Evolutionary conservation across 2,113 vertebrate genomes (phyloP).

Genomic region (Semnornis frantzii): DNA sequence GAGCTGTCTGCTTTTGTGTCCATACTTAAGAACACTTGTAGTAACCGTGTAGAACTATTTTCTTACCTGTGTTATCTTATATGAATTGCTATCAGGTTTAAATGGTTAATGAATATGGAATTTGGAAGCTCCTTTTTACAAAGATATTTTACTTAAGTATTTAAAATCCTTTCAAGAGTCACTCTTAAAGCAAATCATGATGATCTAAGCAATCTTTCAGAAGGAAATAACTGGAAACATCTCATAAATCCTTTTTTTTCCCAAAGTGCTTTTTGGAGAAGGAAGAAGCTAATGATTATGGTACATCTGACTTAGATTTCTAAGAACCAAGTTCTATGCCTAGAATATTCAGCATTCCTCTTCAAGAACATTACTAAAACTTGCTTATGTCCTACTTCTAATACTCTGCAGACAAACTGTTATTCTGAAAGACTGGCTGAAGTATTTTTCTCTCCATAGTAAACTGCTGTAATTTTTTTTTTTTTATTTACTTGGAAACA

Average conservation of each 20-base stretch:
- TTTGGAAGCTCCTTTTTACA: not conserved
- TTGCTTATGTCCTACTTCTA: not conserved
- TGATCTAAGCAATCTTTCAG: not conserved
- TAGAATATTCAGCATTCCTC: not conserved
- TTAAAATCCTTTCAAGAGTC: not conserved
- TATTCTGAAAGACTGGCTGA: constrained; percentile 4
- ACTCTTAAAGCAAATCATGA: not conserved
- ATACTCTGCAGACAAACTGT: constrained; percentile 27
- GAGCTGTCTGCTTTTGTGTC: constrained; percentile 52
- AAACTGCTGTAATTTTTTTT: constrained; percentile 16
- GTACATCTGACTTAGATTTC: not conserved
- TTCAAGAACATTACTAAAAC: not conserved
- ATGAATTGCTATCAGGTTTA: not conserved
- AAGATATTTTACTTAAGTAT: not conserved
- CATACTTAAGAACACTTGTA: constrained; percentile 37
- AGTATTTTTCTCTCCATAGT: not conserved
- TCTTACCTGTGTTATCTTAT: not conserved
- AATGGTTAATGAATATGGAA: not conserved
- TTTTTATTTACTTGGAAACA: not conserved
- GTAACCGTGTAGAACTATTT: constrained; percentile 42
- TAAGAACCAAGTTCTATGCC: not conserved
- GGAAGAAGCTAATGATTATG: not conserved
- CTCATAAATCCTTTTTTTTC: not conserved
- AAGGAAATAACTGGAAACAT: constrained; percentile 7
- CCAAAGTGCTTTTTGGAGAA: constrained; percentile 2